A percentile compares a stretch with the other conserved stretches of the same genome.
Evolutionary conservation across 2,113 vertebrate species (phyloP).

Genomic region (Lonchura striata): DNA sequence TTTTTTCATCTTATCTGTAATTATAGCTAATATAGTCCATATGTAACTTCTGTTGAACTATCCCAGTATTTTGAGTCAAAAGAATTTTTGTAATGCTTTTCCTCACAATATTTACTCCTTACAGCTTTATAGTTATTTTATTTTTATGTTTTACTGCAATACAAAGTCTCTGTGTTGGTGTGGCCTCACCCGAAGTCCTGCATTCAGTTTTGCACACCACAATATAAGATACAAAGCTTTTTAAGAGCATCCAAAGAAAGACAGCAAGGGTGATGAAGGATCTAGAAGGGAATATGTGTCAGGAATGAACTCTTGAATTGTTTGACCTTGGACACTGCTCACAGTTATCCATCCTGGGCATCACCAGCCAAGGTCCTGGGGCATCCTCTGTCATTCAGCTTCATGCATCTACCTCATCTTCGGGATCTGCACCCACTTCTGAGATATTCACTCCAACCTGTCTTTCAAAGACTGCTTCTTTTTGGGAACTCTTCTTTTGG

Average conservation of each 20-base stretch:
- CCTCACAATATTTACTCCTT: background rate
- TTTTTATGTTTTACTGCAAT: background rate
- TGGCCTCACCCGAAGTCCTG: background rate
- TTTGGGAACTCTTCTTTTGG: background rate
- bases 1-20: background rate
- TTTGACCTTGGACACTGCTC: background rate
- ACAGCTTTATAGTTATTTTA: background rate
- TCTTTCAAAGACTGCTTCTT: background rate
- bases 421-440: background rate
- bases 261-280: background rate
- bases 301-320: background rate
- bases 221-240: background rate
- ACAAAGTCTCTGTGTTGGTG: background rate
- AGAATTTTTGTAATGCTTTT: background rate
- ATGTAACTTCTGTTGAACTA: background rate
- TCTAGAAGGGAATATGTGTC: background rate
- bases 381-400: background rate
- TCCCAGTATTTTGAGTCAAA: background rate
- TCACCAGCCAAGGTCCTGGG: no score
- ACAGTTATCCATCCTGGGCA: background rate
- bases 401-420: background rate
- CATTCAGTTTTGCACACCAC: background rate
- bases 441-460: background rate
- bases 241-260: background rate
- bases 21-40: background rate